These are phyloP conservation scores for Branchipolynoe longqiensis DNA, from an alignment of 2,888 invertebrate species.

Conservation along the genomic window DNA sequence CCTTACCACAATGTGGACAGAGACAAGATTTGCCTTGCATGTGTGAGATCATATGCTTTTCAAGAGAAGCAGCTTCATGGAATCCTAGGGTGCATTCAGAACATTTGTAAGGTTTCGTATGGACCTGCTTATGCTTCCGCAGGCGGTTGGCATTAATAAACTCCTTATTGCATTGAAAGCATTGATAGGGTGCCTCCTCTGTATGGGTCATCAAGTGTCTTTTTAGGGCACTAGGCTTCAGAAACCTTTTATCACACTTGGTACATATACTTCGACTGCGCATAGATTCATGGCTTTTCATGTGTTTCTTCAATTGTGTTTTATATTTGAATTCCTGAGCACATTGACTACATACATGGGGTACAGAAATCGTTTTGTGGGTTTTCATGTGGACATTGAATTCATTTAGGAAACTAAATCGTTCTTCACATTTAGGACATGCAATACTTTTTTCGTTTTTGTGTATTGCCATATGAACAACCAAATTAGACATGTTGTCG, in stretches of 20 bases:
- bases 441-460: not conserved
- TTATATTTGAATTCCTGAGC: not conserved
- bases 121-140: not conserved
- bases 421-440: not conserved
- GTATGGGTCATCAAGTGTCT: not conserved
- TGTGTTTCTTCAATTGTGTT: not conserved
- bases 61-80: not conserved
- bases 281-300: not conserved
- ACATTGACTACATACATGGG: too few species aligned
- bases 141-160: not conserved
- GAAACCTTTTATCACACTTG: not conserved
- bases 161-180: not conserved
- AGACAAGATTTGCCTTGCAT: not conserved
- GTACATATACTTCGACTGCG: too few species aligned
- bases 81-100: not conserved
- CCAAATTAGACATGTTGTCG: not conserved
- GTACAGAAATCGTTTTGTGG: too few species aligned
- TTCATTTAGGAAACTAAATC: too few species aligned
- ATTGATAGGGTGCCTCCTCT: not conserved
- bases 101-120: conserved; percentile 6
- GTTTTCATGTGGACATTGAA: too few species aligned
- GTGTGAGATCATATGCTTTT: not conserved
- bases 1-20: not conserved
- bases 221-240: not conserved
- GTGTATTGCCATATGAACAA: not conserved